Percentiles rank a stretch among this genome's conserved stretches.
Evolutionary conservation across 1,140 invertebrate genomes (phyloP).

Genomic region (Protaetia brevitarsis): DNA sequence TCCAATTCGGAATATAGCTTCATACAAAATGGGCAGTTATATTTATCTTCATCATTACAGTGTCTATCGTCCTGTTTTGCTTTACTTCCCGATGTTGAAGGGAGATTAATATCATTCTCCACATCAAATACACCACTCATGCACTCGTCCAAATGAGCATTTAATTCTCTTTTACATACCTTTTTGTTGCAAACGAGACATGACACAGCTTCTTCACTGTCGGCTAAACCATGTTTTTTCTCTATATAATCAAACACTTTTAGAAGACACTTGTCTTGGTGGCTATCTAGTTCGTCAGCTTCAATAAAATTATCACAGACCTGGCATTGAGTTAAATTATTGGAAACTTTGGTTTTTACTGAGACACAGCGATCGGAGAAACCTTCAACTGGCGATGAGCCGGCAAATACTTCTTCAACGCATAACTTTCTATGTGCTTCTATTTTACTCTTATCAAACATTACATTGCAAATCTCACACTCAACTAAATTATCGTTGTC

Average conservation of each 20-base stretch:
- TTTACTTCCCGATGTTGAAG: background rate
- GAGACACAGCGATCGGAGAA: slow-evolving; percentile 29
- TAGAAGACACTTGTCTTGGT: slow-evolving; percentile 56
- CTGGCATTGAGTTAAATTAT: slow-evolving; percentile 47
- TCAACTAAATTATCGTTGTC: slow-evolving; percentile 23
- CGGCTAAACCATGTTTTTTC: slow-evolving; percentile 34
- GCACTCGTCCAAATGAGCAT: slow-evolving; percentile 64
- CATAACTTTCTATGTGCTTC: slow-evolving; percentile 13
- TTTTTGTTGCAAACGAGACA: slow-evolving; percentile 63
- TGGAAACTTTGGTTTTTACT: slow-evolving; percentile 19
- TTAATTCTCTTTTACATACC: slow-evolving; percentile 51
- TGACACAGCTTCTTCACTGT: slow-evolving; percentile 23
- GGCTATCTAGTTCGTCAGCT: slow-evolving; percentile 51
- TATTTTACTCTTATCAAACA: slow-evolving; percentile 29
- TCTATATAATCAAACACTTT: slow-evolving; percentile 48
- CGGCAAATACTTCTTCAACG: background rate
- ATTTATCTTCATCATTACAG: slow-evolving; percentile 25
- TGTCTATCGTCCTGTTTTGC: background rate
- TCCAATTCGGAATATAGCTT: slow-evolving; percentile 32
- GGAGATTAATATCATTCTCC: slow-evolving; percentile 14
- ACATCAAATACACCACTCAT: slow-evolving; percentile 37
- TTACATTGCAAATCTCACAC: slow-evolving; percentile 22
- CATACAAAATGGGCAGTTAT: slow-evolving; percentile 43
- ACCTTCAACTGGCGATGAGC: background rate
- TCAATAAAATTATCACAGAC: slow-evolving; percentile 52